Evolutionary conservation across 1,140 invertebrate genomes (phyloP), one percentile per base, ranked within the genome.

Genomic region (Drosophila kepulauana): DNA sequence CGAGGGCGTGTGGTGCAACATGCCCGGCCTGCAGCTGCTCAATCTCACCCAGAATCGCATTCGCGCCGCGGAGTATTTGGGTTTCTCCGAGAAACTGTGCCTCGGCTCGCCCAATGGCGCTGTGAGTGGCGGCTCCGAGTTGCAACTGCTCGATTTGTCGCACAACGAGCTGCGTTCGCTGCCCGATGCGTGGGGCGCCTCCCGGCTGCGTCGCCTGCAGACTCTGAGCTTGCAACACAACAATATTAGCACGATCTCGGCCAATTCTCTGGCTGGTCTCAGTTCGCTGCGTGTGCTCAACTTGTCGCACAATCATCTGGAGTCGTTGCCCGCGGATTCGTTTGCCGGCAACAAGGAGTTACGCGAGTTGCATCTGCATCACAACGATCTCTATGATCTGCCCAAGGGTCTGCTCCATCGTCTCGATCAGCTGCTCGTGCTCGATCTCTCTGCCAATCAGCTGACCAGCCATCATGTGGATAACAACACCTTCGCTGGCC

Each of bases 41-140:
- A 97, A 98, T 92, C 93, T 97, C 58, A 97, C 96, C 20, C 94
- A 94, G 38, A 97, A 97, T 91, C 94, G 95, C 76, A 94, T 97
- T 52, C 94, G 94, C 33, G 95, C 96, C 62, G 93, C 96, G 1
- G 94, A 95, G 41, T 94, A 95, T 69, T 92, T 96, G 45, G 96
- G 96, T 1, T 94, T 96, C 82, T 93, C 94, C 13, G 94, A 94
- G 58, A 85, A 89, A 25, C 75, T 90, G 2, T 90, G 85, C 59
- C 35, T 75, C 5, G 81, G 86, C 10, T 58, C 77, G 5, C 77
- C 81, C 93, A 77, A 92, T 93, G 35, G 28, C 38, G 30, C 38
- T 43, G 43, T 41, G 41, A 63, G 56, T 13, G 91, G 91, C 5
- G 91, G 91, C 11, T 79, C 87, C 11, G 96, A 95, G 70, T 84